Base-by-base conservation (phyloP, 2,113 vertebrate genomes). In the Tachysurus fulvidraco region DNA sequence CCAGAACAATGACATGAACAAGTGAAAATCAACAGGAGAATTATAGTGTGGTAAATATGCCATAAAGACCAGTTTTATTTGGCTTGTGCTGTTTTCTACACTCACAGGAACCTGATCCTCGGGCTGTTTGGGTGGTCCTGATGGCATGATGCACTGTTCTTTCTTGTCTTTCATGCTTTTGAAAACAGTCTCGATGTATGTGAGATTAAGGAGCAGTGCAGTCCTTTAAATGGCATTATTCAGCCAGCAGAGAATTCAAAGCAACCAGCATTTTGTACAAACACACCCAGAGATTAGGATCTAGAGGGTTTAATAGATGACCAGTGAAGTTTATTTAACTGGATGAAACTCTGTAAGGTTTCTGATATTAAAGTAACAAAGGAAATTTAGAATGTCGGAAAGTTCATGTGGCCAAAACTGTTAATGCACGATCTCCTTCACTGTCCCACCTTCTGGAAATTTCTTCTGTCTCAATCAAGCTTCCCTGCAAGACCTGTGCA, bases 81-180 rank as follows among this genome's bases (percentile, higher is more conserved):
- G 85, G 82, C 83, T 85, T 88, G 86, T 87, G 67, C 52, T 57
- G 52, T 30, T 7, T 1, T 5, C 1, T 81, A 13, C 30, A 2
- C 4, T 25, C n/a, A 1, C 85, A 62, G 62, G 71, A 86, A 52
- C 69, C 50, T 80, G 73, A 87, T 89, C 69, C 60, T 78, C 91
- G 86, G 92, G 93, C 91, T 89, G 54, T 91, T 89, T 92, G 93
- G 92, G 93, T 94, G 94, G 94, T 93, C 93, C 44, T 13, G 11
- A 50, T 50, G 19, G 12, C 44, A 62, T 12, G 36, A 78, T 65
- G 12, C 13, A 1, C 28, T 36, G 55, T 77, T 7, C 88, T 86
- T 57, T 62, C 83, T 85, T 88, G 92, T 91, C 91, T 91, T 94
- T 88, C 79, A 52, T 67, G 59, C 46, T 89, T 62, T 82, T 65